A percentile compares a stretch with the other conserved stretches of the same genome.
These are phyloP conservation scores for Pammene fasciana DNA, from an alignment of 2,888 invertebrate genomes.

Conservation along the genomic window DNA sequence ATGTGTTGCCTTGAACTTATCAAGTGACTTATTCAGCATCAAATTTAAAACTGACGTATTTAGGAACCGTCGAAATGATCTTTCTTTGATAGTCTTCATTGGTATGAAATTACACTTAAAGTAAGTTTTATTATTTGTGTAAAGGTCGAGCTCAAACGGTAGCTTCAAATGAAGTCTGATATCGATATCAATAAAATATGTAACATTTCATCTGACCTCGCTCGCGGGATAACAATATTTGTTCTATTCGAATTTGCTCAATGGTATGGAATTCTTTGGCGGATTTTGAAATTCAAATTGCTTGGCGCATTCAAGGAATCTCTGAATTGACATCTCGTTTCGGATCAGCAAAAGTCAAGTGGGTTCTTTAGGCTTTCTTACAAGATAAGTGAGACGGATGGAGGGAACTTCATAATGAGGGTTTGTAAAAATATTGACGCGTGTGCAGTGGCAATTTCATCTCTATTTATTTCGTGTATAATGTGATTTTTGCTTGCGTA, in stretches of 20 bases:
- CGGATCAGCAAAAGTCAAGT: conserved; percentile 35
- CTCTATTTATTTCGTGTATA: neutral
- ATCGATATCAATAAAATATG: conserved; percentile 25
- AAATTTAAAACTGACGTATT: too few species aligned
- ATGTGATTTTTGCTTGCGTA: conserved; percentile 4
- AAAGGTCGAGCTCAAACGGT: neutral
- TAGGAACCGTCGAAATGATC: too few species aligned
- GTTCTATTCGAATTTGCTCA: conserved; percentile 27
- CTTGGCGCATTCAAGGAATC: conserved; percentile 21
- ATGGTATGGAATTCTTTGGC: conserved; percentile 30
- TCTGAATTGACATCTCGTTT: conserved; percentile 34
- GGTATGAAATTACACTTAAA: too few species aligned
- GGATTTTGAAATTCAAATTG: conserved; percentile 37
- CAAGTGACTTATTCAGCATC: too few species aligned
- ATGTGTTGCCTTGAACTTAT: too few species aligned
- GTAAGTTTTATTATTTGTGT: neutral
- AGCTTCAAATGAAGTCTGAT: conserved; percentile 4
- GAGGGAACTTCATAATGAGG: conserved; percentile 37
- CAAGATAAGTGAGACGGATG: conserved; percentile 21
- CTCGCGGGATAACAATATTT: conserved; percentile 20
- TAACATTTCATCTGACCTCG: conserved; percentile 16
- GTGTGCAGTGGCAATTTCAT: conserved; percentile 1
- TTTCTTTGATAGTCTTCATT: too few species aligned
- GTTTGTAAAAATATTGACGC: neutral
- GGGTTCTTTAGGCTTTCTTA: conserved; percentile 29